Evolutionary conservation across 2,797 vertebrate species (phyloP), one percentile per base, ranked within the genome.

Genomic region (Merluccius polli): DNA sequence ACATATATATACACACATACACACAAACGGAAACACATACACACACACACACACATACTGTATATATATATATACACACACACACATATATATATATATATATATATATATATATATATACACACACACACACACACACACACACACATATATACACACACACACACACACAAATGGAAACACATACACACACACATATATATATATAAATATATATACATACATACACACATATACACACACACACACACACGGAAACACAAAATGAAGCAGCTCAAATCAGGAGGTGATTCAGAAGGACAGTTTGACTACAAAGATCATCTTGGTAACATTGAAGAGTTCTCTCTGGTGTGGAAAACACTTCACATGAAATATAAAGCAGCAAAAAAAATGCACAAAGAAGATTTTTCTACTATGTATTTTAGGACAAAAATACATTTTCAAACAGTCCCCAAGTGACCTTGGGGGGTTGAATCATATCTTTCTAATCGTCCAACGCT

Each of bases 401-500:
- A 65, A 27, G 24, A 65, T 70, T 75, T 75, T 70, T 52, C 67
- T 24, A 32, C 24, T 0, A 21, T 35, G 27, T 44, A 75, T 75
- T 70, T 29, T 67, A 75, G 24, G 5, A 48, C 29, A 2, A 32
- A 75, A 44, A 70, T 44, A 70, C 6, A 32, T 75, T 33, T 59
- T 59, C 52, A 5, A 24, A 52, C 48, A 52, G 7, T 52, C 52
- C 52, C 52, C 6, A 24, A 27, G 52, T 27, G 59, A 63, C n/a
- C 52, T n/a, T n/a, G n/a, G 59, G 59, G 41, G 41, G 63, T 9
- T 67, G 21, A 16, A 31, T 68, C n/a, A 73, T 32, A 11, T 69
- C 36, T 67, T 44, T 72, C 31, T 21, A 11, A 29, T 35, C 27
- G n/a, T 77, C 36, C 81, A 75, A 72, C 78, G 78, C 74, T 82